A percentile compares a stretch with the other conserved stretches of the same genome.
Conservation (phyloP, 2,797 vertebrate species). For the Phylloscopus collybita region DNA sequence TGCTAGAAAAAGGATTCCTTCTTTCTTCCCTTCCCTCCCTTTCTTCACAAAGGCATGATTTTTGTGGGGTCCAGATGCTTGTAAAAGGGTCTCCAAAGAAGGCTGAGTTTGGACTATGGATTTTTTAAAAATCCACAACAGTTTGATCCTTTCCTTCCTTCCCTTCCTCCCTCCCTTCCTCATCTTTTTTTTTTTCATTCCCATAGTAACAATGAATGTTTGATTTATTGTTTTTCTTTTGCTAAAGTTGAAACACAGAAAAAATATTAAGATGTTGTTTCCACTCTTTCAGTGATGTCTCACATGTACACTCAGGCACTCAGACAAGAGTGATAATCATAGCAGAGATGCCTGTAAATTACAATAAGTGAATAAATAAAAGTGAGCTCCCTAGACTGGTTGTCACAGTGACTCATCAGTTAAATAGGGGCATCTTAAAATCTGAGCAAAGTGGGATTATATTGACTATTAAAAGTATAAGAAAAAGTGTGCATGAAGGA, state of each 20-base stretch:
- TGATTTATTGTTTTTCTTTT: conserved; percentile 74
- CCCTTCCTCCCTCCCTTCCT: not conserved
- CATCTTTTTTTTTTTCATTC: not conserved
- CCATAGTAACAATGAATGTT: conserved; percentile 34
- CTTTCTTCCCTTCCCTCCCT: not conserved
- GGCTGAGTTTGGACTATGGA: conserved; percentile 61
- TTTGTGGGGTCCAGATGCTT: conserved; percentile 67
- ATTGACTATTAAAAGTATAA: not conserved
- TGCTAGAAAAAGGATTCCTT: conserved; percentile 77
- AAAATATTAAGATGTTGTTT: conserved; percentile 29
- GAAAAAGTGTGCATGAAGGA: not conserved
- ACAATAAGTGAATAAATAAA: not conserved
- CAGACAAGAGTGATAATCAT: not conserved
- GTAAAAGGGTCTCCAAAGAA: conserved; percentile 69
- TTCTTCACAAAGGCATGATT: conserved; percentile 66
- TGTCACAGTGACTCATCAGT: not conserved
- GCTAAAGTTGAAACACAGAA: conserved; percentile 83
- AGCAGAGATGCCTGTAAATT: conserved; percentile 17
- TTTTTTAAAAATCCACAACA: not conserved
- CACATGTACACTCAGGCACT: not conserved
- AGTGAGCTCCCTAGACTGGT: conserved; percentile 2
- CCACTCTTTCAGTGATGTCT: conserved; percentile 50
- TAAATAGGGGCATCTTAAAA: conserved; percentile 30
- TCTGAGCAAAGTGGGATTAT: conserved; percentile 14
- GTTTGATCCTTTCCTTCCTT: not conserved